Evolutionary conservation across 2,888 invertebrate species (phyloP), one percentile per base, ranked within the genome.

Genomic region (Epistrophe eligans): DNA sequence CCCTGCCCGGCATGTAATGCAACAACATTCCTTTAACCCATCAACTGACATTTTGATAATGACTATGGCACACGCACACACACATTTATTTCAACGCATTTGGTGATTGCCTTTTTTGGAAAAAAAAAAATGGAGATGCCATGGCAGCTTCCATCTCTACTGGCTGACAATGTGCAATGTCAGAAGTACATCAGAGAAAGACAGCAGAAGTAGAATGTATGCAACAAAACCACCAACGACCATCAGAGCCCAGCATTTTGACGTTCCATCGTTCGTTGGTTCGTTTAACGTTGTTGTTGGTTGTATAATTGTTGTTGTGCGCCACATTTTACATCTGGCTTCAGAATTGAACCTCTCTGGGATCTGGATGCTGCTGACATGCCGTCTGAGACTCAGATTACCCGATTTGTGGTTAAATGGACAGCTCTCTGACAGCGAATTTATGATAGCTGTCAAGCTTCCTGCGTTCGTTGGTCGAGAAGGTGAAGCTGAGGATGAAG

Each of bases 371-470:
- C 50, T 82, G 87, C 85, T 85, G 85, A 87, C 87, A 83, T 66
- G 76, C 79, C 79, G 87, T 79, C 87, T 87, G 87, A 83, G 83
- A 87, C 83, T 83, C 88, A 88, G 88, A 88, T 88, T 89, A 87
- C 83, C 88, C 83, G 89, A 89, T 89, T 88, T 88, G 89, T 79
- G 89, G 85, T 88, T 89, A 89, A 89, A 89, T 84, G 83, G 88
- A 89, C 89, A 89, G 89, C 79, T 84, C 84, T 88, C 84, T 89
- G 89, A 89, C 89, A 89, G 79, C 77, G 73, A 88, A 89, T 89
- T 89, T 89, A 89, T 89, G 89, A 89, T 89, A 88, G 88, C 89
- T 88, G 89, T 89, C 89, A 89, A 84, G 81, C 80, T 85, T 79
- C 79, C 79, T 87, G 83, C 79, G 79, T 79, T 83, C 79, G 82